A percentile compares a stretch with the other conserved stretches of the same genome.
These are phyloP conservation scores for Epistrophella euchroma DNA, from an alignment of 2,888 invertebrate species.

Conservation along the genomic window DNA sequence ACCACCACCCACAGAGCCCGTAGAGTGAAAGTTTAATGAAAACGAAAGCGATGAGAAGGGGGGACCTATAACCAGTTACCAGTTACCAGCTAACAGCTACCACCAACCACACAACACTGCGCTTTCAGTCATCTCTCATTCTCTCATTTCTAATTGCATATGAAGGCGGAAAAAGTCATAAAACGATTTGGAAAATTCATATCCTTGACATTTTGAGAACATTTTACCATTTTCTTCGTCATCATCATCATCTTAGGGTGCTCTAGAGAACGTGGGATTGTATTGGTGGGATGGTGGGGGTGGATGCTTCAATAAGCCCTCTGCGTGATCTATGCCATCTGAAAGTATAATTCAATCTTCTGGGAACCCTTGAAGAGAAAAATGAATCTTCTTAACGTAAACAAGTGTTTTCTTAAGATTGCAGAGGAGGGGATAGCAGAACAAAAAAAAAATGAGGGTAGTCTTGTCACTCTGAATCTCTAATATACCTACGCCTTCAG, in stretches of 20 bases:
- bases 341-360: conserved; percentile 70
- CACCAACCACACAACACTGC: neutral
- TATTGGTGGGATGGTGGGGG: neutral
- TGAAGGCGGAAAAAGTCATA: conserved; percentile 69
- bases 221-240: conserved; percentile 30
- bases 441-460: conserved; percentile 49
- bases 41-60: conserved; percentile 12
- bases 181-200: conserved; percentile 73
- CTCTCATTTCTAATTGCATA: conserved; percentile 59
- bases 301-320: conserved; percentile 11
- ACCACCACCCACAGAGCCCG: conserved; percentile 41
- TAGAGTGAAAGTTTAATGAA: conserved; percentile 10
- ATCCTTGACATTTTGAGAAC: conserved; percentile 68
- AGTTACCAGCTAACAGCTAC: too few relatives aligned
- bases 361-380: conserved; percentile 39
- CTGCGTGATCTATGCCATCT: conserved; percentile 68
- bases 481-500: neutral
- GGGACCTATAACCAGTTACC: neutral
- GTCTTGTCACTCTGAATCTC: neutral
- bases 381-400: conserved; percentile 52
- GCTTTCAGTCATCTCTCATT: conserved; percentile 1
- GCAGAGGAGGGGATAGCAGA: conserved; percentile 1
- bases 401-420: conserved; percentile 46
- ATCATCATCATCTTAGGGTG: conserved; percentile 9
- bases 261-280: neutral